These are phyloP conservation scores for Pimephales promelas DNA, from an alignment of 2,113 vertebrate species.

Conservation along the genomic window DNA sequence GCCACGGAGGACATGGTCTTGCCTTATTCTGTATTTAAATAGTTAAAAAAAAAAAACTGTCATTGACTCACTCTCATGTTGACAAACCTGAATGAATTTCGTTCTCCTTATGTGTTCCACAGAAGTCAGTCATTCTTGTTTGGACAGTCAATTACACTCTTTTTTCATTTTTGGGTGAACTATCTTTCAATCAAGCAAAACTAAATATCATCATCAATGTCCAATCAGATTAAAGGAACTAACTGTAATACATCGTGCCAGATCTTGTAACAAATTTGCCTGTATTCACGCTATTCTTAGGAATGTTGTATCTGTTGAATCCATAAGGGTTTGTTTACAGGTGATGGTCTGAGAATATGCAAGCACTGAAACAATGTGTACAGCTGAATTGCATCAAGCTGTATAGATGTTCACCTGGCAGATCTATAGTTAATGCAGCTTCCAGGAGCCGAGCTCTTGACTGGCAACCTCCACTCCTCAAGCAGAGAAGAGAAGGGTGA, in stretches of 20 bases:
- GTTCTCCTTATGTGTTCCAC: background rate
- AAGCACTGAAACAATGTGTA: background rate
- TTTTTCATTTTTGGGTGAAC: background rate
- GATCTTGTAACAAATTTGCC: background rate
- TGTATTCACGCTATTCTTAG: background rate
- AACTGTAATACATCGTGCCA: background rate
- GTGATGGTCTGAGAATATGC: background rate
- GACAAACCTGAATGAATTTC: background rate
- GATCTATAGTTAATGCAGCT: constrained; percentile 35
- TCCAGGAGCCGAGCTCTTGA: constrained; percentile 31
- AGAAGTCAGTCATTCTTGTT: background rate
- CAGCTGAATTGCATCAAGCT: constrained; percentile 16
- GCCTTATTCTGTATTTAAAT: background rate
- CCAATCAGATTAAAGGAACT: background rate
- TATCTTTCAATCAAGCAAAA: background rate
- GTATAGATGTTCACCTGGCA: constrained; percentile 39
- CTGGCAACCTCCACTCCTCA: constrained; percentile 41
- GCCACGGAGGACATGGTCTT: background rate
- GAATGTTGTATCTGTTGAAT: constrained; percentile 4
- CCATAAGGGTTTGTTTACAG: background rate
- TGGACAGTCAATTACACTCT: background rate
- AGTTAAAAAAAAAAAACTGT: too few relatives aligned
- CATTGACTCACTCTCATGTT: background rate
- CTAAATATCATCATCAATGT: background rate
- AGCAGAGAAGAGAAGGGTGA: constrained; percentile 34